These are phyloP conservation scores for Anthrax anthrax DNA, from an alignment of 2,888 invertebrate species.

Conservation along the genomic window DNA sequence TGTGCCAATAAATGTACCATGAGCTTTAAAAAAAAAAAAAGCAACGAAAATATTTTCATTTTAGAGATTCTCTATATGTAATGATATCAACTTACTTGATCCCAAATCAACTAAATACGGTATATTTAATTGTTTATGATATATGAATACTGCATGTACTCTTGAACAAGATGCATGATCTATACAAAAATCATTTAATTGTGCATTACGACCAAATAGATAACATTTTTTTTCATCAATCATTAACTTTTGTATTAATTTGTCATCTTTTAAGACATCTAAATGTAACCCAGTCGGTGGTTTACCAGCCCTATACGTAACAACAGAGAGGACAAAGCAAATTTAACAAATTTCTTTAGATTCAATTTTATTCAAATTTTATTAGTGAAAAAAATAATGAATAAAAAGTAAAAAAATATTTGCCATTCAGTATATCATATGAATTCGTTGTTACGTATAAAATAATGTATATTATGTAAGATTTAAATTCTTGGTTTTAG, in stretches of 20 bases:
- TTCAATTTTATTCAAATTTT: too few relatives aligned
- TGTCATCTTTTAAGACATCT: constrained; percentile 93
- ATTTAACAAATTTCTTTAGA: too few relatives aligned
- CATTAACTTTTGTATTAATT: constrained; percentile 96
- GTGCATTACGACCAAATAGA: constrained; percentile 91
- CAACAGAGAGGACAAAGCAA: too few relatives aligned
- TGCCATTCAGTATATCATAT: too few relatives aligned
- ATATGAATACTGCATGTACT: constrained; percentile 93
- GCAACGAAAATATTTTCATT: not conserved
- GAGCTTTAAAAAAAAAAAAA: constrained; percentile 48
- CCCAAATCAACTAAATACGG: constrained; percentile 95
- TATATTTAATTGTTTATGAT: constrained; percentile 87
- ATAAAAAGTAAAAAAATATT: too few relatives aligned
- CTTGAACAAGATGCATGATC: constrained; percentile 97
- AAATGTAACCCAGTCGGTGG: constrained; percentile 94
- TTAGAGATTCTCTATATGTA: too few relatives aligned
- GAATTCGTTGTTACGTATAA: too few relatives aligned
- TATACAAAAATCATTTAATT: constrained; percentile 96
- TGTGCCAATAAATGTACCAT: constrained; percentile 92
- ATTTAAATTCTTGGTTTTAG: too few relatives aligned
- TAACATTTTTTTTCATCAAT: constrained; percentile 98
- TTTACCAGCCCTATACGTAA: constrained; percentile 97
- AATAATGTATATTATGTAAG: too few relatives aligned
- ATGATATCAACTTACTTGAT: constrained; percentile 66
- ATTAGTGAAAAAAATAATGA: too few relatives aligned